These are phyloP conservation scores for Pantherophis alleghaniensis DNA, from an alignment of 2,797 vertebrate species.

Conservation along the genomic window DNA sequence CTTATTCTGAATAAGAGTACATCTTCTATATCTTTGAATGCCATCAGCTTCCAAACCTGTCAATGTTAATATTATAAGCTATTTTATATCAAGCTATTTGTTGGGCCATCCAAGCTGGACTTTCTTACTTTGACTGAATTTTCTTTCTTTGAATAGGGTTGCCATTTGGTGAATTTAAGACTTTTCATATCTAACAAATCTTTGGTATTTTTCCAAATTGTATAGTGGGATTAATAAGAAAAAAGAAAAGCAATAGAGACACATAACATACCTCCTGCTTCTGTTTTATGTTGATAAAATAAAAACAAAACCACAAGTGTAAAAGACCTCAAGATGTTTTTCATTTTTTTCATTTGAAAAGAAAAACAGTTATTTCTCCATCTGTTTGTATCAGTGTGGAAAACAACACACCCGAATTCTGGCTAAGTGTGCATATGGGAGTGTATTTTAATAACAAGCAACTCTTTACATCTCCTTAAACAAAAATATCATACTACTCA, in stretches of 20 bases:
- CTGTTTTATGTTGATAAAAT: slow-evolving; percentile 10
- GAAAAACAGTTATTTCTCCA: not conserved
- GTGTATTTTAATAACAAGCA: not conserved
- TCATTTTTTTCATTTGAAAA: not conserved
- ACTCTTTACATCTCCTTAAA: not conserved
- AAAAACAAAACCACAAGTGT: not conserved
- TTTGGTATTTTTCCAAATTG: not conserved
- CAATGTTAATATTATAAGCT: not conserved
- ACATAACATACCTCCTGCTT: not conserved
- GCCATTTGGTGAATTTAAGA: not conserved
- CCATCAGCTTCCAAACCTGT: not conserved
- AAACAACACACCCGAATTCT: not conserved
- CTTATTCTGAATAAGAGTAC: not conserved
- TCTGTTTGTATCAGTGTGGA: not conserved
- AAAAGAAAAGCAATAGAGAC: not conserved
- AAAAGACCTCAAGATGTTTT: not conserved
- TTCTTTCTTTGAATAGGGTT: not conserved
- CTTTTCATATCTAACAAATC: not conserved
- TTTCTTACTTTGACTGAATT: not conserved
- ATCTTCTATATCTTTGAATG: not conserved
- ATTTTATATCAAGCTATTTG: not conserved
- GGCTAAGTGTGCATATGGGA: not conserved
- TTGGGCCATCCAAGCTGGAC: not conserved
- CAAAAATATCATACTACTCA: not conserved
- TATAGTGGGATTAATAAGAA: not conserved